Evolutionary conservation across 2,797 vertebrate species (phyloP).

Genomic region (Tragopan temminckii): DNA sequence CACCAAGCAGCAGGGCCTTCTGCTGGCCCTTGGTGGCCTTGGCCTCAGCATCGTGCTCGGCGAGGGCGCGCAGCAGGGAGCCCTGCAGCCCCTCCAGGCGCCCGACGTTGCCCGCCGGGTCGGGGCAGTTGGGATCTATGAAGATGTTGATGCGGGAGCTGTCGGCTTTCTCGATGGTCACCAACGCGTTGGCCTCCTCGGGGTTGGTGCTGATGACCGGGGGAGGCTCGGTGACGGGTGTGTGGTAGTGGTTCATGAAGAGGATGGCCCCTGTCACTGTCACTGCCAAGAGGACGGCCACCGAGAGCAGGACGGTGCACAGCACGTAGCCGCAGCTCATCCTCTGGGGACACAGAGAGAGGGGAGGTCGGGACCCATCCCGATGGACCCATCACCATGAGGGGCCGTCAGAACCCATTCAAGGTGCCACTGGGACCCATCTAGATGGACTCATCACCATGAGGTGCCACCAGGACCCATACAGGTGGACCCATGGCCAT

Average conservation of each 20-base stretch:
- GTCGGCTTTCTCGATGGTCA: slow-evolving; percentile 93
- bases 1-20: slow-evolving; percentile 88
- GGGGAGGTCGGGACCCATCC: accelerated
- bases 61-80: slow-evolving; percentile 89
- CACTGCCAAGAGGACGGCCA: slow-evolving; percentile 92
- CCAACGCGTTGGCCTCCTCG: slow-evolving; percentile 93
- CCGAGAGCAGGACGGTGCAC: slow-evolving; percentile 93
- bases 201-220: slow-evolving; percentile 94
- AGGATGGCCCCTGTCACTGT: slow-evolving; percentile 93
- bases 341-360: slow-evolving; percentile 79
- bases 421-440: too few species aligned
- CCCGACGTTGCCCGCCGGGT: slow-evolving; percentile 88
- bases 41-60: slow-evolving; percentile 87
- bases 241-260: slow-evolving; percentile 94
- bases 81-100: slow-evolving; percentile 93
- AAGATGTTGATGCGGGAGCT: slow-evolving; percentile 97
- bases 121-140: slow-evolving; percentile 97
- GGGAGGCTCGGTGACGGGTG: slow-evolving; percentile 87
- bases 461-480: neutral
- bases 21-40: slow-evolving; percentile 90
- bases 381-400: too few species aligned
- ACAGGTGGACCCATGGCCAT: accelerated
- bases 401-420: too few species aligned
- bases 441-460: too few species aligned
- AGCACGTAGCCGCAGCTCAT: slow-evolving; percentile 93